These are phyloP conservation scores for Pristiophorus japonicus DNA, from an alignment of 2,113 vertebrate species.

Conservation along the genomic window DNA sequence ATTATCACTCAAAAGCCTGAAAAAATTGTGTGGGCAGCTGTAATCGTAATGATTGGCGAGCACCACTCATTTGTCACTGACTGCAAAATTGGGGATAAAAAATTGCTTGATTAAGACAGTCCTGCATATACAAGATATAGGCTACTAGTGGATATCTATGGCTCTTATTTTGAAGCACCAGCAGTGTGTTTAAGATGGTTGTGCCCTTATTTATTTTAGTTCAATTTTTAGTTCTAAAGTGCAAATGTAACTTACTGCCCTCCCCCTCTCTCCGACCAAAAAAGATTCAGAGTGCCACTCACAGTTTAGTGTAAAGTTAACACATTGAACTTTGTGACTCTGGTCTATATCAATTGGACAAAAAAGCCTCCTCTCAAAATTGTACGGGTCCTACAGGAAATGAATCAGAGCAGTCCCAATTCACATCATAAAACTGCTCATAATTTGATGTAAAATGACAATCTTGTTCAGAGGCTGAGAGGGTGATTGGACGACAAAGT, in stretches of 20 bases:
- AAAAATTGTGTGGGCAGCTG: too few species aligned
- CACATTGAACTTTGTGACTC: background rate
- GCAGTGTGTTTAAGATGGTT: too few species aligned
- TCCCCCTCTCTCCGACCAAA: background rate
- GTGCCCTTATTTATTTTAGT: too few species aligned
- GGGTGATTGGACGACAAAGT: background rate
- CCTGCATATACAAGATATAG: too few species aligned
- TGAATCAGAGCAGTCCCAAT: background rate
- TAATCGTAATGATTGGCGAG: too few species aligned
- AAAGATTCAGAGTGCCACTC: background rate
- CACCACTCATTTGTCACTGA: too few species aligned
- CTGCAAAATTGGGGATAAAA: too few species aligned
- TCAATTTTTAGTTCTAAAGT: background rate
- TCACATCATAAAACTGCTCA: background rate
- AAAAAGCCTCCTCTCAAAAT: background rate
- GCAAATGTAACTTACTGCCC: background rate
- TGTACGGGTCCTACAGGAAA: background rate
- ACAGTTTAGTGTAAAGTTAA: background rate
- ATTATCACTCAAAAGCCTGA: too few species aligned
- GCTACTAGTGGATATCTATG: too few species aligned
- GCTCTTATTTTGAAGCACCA: too few species aligned
- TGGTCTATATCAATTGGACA: background rate
- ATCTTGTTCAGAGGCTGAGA: background rate
- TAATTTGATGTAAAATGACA: background rate
- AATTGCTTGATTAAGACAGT: too few species aligned